Conservation (phyloP, 2,113 vertebrate species). For the Siniperca knerii region DNA sequence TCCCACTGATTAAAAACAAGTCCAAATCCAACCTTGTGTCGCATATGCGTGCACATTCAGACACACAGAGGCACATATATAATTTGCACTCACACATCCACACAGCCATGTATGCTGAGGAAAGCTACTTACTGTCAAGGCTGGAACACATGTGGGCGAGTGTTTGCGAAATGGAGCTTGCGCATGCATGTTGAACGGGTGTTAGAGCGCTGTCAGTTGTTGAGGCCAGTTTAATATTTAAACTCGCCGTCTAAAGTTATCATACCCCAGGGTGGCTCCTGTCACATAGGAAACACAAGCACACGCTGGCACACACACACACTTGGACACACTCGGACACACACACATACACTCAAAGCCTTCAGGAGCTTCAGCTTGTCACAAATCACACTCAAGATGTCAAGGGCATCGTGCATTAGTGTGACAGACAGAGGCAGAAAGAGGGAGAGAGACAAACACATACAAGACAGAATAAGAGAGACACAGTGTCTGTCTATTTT, state of each 20-base stretch:
- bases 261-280: conserved; percentile 70
- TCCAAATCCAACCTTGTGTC: conserved; percentile 79
- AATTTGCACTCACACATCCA: conserved; percentile 43
- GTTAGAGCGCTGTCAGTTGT: conserved; percentile 75
- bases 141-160: conserved; percentile 77
- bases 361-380: conserved; percentile 74
- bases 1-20: conserved; percentile 86
- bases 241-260: conserved; percentile 73
- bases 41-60: conserved; percentile 22
- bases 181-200: conserved; percentile 63
- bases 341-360: conserved; percentile 61
- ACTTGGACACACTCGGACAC: conserved; percentile 19
- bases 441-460: conserved; percentile 40
- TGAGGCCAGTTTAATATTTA: conserved; percentile 83
- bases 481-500: conserved; percentile 15
- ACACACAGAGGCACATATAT: conserved; percentile 17
- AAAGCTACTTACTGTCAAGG: conserved; percentile 82
- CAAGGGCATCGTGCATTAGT: conserved; percentile 77
- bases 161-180: conserved; percentile 58
- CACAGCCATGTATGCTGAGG: conserved; percentile 49
- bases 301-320: conserved; percentile 13
- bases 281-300: conserved; percentile 53
- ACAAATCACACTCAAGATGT: conserved; percentile 81
- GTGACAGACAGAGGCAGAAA: conserved; percentile 71
- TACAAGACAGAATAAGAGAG: conserved; percentile 28